phyloP scores from a whole-genome alignment of 2,888 invertebrate genomes.

The Nomada flava region DNA sequence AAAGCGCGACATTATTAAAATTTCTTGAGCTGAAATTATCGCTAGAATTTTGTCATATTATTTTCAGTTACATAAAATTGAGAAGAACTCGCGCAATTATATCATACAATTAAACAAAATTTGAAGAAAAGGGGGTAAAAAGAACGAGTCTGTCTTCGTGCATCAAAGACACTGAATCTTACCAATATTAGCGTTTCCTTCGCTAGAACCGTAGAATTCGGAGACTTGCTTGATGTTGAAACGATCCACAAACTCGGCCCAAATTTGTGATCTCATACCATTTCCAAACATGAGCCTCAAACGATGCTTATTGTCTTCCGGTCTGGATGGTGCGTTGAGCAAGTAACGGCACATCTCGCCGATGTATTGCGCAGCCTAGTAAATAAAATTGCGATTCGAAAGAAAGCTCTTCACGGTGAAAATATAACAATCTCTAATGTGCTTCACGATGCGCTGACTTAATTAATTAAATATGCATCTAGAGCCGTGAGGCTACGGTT shows the following conservation, averaged over 20 bases:
- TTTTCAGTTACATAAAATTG: too few relatives aligned
- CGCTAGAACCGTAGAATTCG: slow-evolving; percentile 90
- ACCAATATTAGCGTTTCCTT: slow-evolving; percentile 88
- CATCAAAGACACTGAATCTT: slow-evolving; percentile 43
- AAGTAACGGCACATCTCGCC: slow-evolving; percentile 87
- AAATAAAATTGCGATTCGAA: slow-evolving; percentile 21
- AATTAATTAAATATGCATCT: background rate
- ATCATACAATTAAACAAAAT: too few relatives aligned
- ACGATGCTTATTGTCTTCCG: slow-evolving; percentile 85
- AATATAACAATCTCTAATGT: background rate
- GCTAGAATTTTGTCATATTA: too few relatives aligned
- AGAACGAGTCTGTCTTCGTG: background rate
- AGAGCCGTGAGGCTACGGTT: background rate
- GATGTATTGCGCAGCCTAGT: slow-evolving; percentile 86
- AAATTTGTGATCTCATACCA: slow-evolving; percentile 88
- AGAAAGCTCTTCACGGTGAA: background rate
- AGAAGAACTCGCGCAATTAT: too few relatives aligned
- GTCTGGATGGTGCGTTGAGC: slow-evolving; percentile 84
- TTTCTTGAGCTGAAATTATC: too few relatives aligned
- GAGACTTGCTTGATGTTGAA: slow-evolving; percentile 87
- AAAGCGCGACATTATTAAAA: too few relatives aligned
- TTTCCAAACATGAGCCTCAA: slow-evolving; percentile 89
- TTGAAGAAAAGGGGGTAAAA: too few relatives aligned
- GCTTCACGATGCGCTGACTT: background rate
- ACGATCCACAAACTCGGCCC: slow-evolving; percentile 87